Base-by-base conservation (phyloP, 1,140 invertebrate species). In the Chymomyza costata region DNA sequence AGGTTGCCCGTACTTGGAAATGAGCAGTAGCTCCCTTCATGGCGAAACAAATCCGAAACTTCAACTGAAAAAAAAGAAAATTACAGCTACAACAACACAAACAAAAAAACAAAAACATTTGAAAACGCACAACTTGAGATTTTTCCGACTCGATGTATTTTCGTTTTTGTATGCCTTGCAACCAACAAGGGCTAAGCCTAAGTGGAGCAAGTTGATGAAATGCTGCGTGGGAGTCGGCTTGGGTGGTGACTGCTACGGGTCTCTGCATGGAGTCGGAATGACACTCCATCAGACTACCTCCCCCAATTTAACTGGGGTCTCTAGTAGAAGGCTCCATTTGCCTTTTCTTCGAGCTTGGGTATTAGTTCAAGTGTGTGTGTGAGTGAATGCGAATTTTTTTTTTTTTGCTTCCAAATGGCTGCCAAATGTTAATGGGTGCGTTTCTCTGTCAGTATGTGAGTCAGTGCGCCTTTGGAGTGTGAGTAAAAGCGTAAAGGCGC, bases 1-100 rank as follows among this genome's bases (percentile, higher is more conserved):
- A 80, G 73, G 73, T 80, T 73, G 73, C 73, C 73, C 73, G 73
- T 80, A 80, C 74, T 80, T 61, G 64, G 67, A 78, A 78, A 78
- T 80, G 73, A 73, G 73, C 73, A 80, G 66, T 67, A 3, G 8
- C 8, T 34, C 13, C 6, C 32, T 25, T 8, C 3, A 25, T 8
- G 3, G 21, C 21, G 8, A 25, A 25, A 25, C 21, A 25, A 25
- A 25, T 25, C 21, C 21, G 8, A 25, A 25, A 5, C 21, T 8
- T 5, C 3, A 65, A 64, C 55, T 44, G 37, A 48, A 43, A 31
- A 30, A 28, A 34, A 44, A 34, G 37, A 39, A 7, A 13, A 14
- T 30, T 48, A 30, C 39, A 39, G 19, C 25, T 52, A 41, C 38
- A 19, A 21, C 32, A 28, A 28, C 47, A 40, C 19, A 25, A 21